Base-by-base conservation (phyloP, 2,113 vertebrate species). In the Hemichromis elongatus region DNA sequence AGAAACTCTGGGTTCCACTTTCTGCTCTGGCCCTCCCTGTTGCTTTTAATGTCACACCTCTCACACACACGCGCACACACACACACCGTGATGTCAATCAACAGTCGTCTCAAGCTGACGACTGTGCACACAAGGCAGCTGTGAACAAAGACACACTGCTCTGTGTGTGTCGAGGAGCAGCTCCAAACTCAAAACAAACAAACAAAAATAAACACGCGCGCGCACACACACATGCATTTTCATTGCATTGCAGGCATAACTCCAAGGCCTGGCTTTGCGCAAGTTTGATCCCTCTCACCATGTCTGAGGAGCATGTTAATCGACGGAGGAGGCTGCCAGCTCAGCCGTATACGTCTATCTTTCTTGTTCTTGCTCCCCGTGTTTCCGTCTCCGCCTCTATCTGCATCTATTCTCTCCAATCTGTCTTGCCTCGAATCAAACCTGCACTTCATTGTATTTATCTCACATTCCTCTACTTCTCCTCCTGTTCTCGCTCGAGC, bases 301-400 rank as follows among this genome's bases (percentile, higher is more conserved):
- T 89, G 89, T 90, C 92, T 95, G 93, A 95, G 92, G 92, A 84
- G 95, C 94, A 95, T 96, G 94, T 92, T 95, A 95, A 96, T 96
- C 94, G 94, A 90, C 6, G 9, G 61, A 52, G 82, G 89, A 89
- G 86, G 83, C 90, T 94, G 94, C 91, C 92, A 94, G 89, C 90
- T 84, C 89, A 78, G 84, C 84, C 85, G 52, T 83, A 88, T 91
- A 92, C 33, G 83, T 86, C 85, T 94, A 88, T 90, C 86, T 84
- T 47, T 59, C 79, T 77, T 55, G 61, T 81, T 91, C 83, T 87
- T n/a, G 16, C 84, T 80, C 56, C 86, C n/a, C n/a, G 6, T 14
- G 50, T 88, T 86, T 87, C 16, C 3, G 4, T 87, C 88, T 84
- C 73, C 53, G 63, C 55, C 53, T 86, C 86, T 86, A 81, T 85